phyloP scores from a whole-genome alignment of 2,888 invertebrate genomes.

The Mactromeris polynyma region DNA sequence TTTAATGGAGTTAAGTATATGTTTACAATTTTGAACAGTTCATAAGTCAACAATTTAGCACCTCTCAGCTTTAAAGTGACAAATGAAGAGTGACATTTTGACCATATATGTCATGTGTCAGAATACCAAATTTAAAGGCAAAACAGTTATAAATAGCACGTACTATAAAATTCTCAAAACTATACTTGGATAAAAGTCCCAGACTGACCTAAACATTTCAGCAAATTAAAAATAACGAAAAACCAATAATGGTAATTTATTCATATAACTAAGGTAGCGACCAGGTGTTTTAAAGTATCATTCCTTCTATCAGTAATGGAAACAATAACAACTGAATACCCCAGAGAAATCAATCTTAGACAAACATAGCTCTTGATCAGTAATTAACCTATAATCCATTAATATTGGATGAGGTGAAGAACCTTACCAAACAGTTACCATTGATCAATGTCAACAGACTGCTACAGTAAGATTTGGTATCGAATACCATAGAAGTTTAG shows the following conservation, averaged over 20 bases:
- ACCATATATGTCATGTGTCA: too few relatives aligned
- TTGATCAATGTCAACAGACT: slow-evolving; percentile 40
- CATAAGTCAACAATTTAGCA: too few relatives aligned
- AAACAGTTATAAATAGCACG: too few relatives aligned
- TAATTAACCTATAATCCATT: slow-evolving; percentile 57
- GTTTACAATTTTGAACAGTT: too few relatives aligned
- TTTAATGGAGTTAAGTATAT: too few relatives aligned
- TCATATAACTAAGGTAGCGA: background rate
- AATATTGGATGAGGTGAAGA: slow-evolving; percentile 51
- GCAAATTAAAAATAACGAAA: background rate
- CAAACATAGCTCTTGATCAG: slow-evolving; percentile 48
- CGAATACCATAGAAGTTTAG: background rate
- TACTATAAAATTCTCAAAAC: too few relatives aligned
- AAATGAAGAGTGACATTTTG: too few relatives aligned
- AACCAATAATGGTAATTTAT: background rate
- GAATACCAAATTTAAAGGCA: too few relatives aligned
- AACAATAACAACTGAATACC: slow-evolving; percentile 23
- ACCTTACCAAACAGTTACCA: slow-evolving; percentile 23
- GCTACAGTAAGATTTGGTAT: background rate
- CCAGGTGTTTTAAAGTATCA: background rate
- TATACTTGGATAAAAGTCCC: too few relatives aligned
- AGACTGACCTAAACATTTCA: background rate
- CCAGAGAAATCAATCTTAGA: slow-evolving; percentile 60
- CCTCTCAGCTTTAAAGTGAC: too few relatives aligned
- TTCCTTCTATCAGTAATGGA: background rate